Base-by-base conservation (phyloP, 2,888 invertebrate species). In the Lacanobia wlatinum region DNA sequence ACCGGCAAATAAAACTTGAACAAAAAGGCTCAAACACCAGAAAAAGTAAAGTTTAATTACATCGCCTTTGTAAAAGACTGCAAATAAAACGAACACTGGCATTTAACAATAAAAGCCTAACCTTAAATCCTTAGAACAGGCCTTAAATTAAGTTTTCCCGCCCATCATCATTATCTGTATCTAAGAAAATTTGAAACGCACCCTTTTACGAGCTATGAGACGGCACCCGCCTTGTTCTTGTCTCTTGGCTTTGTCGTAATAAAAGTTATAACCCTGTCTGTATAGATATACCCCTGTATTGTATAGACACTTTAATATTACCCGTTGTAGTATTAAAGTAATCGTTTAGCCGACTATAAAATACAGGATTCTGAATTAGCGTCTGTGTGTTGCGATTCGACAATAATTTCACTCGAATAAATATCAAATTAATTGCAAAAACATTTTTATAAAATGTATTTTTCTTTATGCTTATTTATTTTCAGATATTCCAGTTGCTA, bases 121-220 rank as follows among this genome's bases (percentile, higher is more conserved):
- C 81, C 75, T 65, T 52, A 76, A 81, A 81, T 75, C 64, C 61
- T 61, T 67, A 55, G 70, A 64, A 72, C 76, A 63, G 18, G 53
- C 56, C 63, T 71, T 81, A 82, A 84, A 81, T 87, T 79, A 79
- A 80, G 78, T 84, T 85, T 73, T 56, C 79, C 83, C 82, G 78
- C 82, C 80, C 64, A 74, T 76, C 76, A 76, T 87, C 83, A 83
- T 87, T 87, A 87, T 79, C 73, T 80, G 68, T 81, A 85, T 85
- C 85, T 84, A 67, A 82, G 82, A 72, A 83, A 84, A 84, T 87
- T 86, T 85, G 52, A 81, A 83, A 86, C 84, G 87, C 70, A 75
- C 80, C 83, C 84, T 87, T 87, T 87, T 87, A 84, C 72, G 79
- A 84, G 77, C 73, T 62, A 80, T 81, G 69, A 70, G 73, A 77